Percentiles rank a stretch among this genome's conserved stretches.
Evolutionary conservation across 2,113 vertebrate species (phyloP).

Genomic region (Ochotona curzoniae): DNA sequence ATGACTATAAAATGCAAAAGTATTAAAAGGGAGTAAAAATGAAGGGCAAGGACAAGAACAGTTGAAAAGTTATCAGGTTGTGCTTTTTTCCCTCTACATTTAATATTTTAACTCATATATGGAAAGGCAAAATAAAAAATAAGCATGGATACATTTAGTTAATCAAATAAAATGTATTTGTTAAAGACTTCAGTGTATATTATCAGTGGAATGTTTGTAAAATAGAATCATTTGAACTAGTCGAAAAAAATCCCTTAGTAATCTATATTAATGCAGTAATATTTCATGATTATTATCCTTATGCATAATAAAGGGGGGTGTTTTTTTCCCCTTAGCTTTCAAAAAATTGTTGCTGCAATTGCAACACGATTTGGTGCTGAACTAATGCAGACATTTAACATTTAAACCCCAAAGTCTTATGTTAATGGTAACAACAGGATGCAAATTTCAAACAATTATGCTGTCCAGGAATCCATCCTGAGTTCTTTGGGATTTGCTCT

Average conservation of each 20-base stretch:
- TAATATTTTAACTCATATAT: background rate
- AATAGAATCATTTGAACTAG: background rate
- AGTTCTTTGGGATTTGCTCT: no score
- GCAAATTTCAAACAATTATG: no score
- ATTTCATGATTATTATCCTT: background rate
- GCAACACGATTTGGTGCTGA: no score
- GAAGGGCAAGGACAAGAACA: constrained; percentile 45
- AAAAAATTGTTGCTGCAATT: background rate
- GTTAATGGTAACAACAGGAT: no score
- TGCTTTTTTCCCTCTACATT: constrained; percentile 26
- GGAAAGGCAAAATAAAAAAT: background rate
- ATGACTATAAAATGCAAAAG: constrained; percentile 29
- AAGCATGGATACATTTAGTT: background rate
- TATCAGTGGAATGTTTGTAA: background rate
- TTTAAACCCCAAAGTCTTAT: no score
- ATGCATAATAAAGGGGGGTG: background rate
- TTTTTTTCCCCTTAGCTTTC: background rate
- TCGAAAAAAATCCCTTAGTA: background rate
- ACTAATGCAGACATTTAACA: no score
- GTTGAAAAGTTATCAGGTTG: constrained; percentile 2
- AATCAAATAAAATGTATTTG: background rate
- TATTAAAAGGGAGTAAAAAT: constrained; percentile 56
- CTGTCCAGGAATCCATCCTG: no score
- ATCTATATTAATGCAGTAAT: background rate
- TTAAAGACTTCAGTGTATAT: background rate